Evolutionary conservation across 2,888 invertebrate genomes (phyloP).

Genomic region (Epirrhoe tristata): DNA sequence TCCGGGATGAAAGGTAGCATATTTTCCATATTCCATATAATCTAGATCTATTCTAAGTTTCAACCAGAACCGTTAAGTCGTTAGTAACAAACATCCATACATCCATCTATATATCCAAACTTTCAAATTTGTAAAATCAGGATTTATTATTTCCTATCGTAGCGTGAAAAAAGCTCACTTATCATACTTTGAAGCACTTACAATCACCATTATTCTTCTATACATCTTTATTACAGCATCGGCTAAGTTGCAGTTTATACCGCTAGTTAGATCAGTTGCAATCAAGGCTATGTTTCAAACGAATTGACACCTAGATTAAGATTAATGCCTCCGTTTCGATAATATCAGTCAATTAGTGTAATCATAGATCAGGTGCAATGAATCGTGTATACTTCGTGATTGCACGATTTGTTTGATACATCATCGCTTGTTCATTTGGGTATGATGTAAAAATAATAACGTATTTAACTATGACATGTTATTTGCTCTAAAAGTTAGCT

Average conservation of each 20-base stretch:
- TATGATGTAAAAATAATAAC: too few species aligned
- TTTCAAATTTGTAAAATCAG: too few species aligned
- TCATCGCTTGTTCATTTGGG: not conserved
- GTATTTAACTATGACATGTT: too few species aligned
- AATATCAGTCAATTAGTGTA: conserved; percentile 26
- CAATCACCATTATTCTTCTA: conserved; percentile 11
- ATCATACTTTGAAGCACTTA: not conserved
- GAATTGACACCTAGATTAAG: conserved; percentile 23
- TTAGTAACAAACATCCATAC: too few species aligned
- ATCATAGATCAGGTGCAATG: conserved; percentile 14
- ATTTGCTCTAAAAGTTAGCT: too few species aligned
- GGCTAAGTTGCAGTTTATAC: conserved; percentile 11
- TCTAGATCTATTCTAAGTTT: too few species aligned
- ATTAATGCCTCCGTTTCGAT: conserved; percentile 33
- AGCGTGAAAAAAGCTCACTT: not conserved
- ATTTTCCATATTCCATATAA: too few species aligned
- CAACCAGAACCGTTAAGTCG: too few species aligned
- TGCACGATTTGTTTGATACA: conserved; percentile 11
- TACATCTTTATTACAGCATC: conserved; percentile 14
- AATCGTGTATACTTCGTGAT: conserved; percentile 14
- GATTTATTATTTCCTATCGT: too few species aligned
- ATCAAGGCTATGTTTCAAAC: conserved; percentile 11
- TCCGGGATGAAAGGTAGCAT: not conserved
- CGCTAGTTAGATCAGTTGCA: conserved; percentile 14
- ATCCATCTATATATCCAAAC: too few species aligned